Evolutionary conservation across 2,113 vertebrate genomes (phyloP).

Genomic region (Dasypus novemcinctus): DNA sequence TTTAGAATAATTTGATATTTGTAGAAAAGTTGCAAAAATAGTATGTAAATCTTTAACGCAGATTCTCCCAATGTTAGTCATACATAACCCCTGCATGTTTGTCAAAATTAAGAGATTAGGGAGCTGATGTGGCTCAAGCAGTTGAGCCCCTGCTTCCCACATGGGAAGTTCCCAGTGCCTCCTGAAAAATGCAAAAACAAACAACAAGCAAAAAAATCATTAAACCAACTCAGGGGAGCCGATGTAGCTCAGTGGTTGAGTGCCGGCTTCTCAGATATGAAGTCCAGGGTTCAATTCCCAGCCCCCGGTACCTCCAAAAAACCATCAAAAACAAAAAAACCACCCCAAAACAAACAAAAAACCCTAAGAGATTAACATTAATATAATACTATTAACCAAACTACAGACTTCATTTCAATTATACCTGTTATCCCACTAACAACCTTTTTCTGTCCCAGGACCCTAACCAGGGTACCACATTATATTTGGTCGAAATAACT

Average conservation of each 20-base stretch:
- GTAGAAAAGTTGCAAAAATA: not conserved
- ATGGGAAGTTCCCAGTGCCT: too few relatives aligned
- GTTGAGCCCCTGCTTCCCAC: too few relatives aligned
- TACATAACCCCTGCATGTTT: not conserved
- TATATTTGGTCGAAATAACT: not conserved
- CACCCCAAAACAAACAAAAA: too few relatives aligned
- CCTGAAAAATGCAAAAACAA: too few relatives aligned
- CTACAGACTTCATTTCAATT: not conserved
- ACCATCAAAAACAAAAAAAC: too few relatives aligned
- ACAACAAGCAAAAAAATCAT: too few relatives aligned
- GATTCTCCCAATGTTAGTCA: not conserved
- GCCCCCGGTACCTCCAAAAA: too few relatives aligned
- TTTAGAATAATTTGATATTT: not conserved
- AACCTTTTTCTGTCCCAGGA: not conserved
- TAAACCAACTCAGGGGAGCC: too few relatives aligned
- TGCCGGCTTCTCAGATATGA: too few relatives aligned
- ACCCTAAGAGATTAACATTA: not conserved
- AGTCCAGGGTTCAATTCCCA: too few relatives aligned
- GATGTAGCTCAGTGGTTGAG: too few relatives aligned
- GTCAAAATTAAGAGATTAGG: not conserved
- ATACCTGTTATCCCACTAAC: not conserved
- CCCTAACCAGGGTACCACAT: not conserved
- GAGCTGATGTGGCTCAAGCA: too few relatives aligned
- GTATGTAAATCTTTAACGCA: not conserved
- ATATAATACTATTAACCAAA: not conserved